Evolutionary conservation across 1,140 invertebrate species (phyloP), one percentile per base, ranked within the genome.

Genomic region (Drosophila ogumai): DNA sequence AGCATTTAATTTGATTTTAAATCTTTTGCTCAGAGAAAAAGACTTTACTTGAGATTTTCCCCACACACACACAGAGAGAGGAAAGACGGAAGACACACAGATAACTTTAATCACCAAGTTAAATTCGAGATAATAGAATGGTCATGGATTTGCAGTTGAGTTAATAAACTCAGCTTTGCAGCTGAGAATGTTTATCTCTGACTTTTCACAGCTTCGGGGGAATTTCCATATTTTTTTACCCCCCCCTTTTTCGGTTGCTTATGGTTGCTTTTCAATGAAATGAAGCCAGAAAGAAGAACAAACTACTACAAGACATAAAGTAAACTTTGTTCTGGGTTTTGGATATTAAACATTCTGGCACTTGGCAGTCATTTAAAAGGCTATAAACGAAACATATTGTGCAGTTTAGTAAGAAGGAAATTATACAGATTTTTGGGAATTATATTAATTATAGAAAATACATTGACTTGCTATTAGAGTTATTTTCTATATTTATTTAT

Each of bases 1-100:
- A 66, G 79, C 80, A 88, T 86, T 86, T 86, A 86, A 86, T 86
- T 86, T 86, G 79, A 82, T 87, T 86, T 82, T 79, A 82, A 88
- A 79, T 82, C 84, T 76, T 75, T 65, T 65, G 52, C 41, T 56
- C 8, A 38, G 22, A 52, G 59, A 36, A 75, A 75, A 56, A 63
- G 36, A 43, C 49, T 64, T 75, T 47, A 25, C 71, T 50, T 32
- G 69, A 69, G 69, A 72, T 49, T 71, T 44, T 15, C 32, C 12
- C 10, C 34, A n/a, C 19, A 58, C n/a, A 50, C 22, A 32, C 4
- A 9, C 1, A 25, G 1, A 3, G 15, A 40, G 15, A 2, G 15
- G 15, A 2, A 9, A 50, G 40, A 10, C 10, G 13, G 28, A 6
- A 43, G 17, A 43, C 52, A 55, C 34, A 67, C 19, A 66, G 44